These are phyloP conservation scores for Melozone crissalis DNA, from an alignment of 2,113 vertebrate genomes.

Conservation along the genomic window DNA sequence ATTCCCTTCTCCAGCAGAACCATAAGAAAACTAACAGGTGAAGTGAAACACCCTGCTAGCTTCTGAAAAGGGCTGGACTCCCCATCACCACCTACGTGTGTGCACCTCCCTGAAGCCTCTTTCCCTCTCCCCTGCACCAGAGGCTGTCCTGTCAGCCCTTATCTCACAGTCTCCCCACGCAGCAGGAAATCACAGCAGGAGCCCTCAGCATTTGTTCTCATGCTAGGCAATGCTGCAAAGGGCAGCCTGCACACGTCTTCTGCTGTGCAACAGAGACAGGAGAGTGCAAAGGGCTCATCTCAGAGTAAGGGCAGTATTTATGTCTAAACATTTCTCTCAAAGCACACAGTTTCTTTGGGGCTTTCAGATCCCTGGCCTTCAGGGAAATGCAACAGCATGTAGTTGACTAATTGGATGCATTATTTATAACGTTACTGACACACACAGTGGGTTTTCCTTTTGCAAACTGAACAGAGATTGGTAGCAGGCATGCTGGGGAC, in stretches of 20 bases:
- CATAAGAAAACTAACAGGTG: background rate
- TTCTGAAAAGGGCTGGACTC: background rate
- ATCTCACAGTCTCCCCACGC: background rate
- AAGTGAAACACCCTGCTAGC: background rate
- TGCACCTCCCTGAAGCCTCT: background rate
- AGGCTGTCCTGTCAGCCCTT: background rate
- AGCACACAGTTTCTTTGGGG: background rate
- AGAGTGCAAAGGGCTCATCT: background rate
- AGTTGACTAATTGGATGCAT: slow-evolving; percentile 39
- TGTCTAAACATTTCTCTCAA: background rate
- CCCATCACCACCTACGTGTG: accelerated
- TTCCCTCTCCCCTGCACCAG: background rate
- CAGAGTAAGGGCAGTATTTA: background rate
- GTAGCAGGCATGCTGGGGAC: background rate
- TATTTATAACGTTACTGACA: slow-evolving; percentile 33
- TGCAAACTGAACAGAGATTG: background rate
- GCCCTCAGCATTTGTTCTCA: background rate
- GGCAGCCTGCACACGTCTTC: background rate
- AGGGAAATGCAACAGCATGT: background rate
- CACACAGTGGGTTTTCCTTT: background rate
- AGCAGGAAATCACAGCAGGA: background rate
- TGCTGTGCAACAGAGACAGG: background rate
- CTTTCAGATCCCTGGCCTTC: background rate
- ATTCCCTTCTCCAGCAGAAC: background rate
- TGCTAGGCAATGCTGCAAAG: background rate